phyloP scores from a whole-genome alignment of 1,140 invertebrate species.

The Himalopsyche phryganea region DNA sequence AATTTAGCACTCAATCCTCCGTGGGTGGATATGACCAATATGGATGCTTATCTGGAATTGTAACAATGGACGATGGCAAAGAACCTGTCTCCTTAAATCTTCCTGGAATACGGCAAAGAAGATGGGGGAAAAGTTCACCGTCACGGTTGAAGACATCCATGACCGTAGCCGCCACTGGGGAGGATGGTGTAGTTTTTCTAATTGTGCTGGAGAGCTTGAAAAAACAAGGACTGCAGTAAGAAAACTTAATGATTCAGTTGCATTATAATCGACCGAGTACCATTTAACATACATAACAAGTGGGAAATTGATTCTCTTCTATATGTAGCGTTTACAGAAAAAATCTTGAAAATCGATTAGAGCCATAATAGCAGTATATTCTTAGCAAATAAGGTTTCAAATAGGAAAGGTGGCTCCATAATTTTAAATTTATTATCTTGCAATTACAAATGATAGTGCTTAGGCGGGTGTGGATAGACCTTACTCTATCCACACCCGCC shows the following conservation, averaged over 20 bases:
- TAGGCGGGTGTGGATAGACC: too few species aligned
- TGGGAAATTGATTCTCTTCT: too few species aligned
- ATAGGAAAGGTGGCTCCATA: too few species aligned
- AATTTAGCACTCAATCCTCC: conserved; percentile 36
- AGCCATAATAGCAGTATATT: too few species aligned
- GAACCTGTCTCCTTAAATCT: conserved; percentile 20
- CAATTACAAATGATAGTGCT: too few species aligned
- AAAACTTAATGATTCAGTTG: too few species aligned
- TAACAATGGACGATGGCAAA: conserved; percentile 40
- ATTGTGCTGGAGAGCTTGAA: conserved; percentile 42
- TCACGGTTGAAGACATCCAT: conserved; percentile 38
- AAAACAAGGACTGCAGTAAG: conserved; percentile 22
- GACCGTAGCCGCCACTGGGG: conserved; percentile 39
- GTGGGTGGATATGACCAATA: conserved; percentile 51
- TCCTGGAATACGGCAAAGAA: conserved; percentile 32
- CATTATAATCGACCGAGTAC: too few species aligned
- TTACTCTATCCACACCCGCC: too few species aligned
- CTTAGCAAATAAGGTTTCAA: too few species aligned
- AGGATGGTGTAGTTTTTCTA: conserved; percentile 46
- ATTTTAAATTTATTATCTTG: too few species aligned
- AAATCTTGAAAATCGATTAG: too few species aligned
- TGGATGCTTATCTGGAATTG: conserved; percentile 48
- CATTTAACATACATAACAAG: conserved; percentile 50
- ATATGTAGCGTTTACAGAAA: too few species aligned
- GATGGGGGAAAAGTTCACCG: conserved; percentile 41